Evolutionary conservation across 2,797 vertebrate genomes (phyloP), one percentile per base, ranked within the genome.

Genomic region (Anas georgica): DNA sequence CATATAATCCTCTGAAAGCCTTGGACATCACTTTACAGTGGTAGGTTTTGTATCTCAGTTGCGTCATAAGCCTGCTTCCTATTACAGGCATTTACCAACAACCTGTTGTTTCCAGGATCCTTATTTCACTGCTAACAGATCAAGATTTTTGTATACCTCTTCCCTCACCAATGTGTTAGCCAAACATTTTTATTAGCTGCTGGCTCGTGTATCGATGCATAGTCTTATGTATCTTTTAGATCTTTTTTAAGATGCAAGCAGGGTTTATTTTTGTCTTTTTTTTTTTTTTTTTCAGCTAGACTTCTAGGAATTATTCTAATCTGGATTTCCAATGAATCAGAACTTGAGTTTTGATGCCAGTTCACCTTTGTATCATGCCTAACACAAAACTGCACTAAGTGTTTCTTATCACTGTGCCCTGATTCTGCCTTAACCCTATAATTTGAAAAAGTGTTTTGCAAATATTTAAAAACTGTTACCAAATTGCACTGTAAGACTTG

Each of bases 331-430:
- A 59, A 0, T 54, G 70, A 46, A 41, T 73, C 69, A 76, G 56
- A 91, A 64, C 18, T 3, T 7, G 35, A 74, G 17, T 58, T 63
- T 39, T 7, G 72, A 76, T 95, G 86, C 91, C 76, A 72, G 76
- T 88, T 84, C 48, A 22, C 66, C 69, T 88, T 68, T 69, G 21
- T 73, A 41, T 74, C 80, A 48, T 21, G 73, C 76, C 81, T 82
- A 91, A 60, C 83, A 86, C 79, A 87, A 74, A 95, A 75, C 90
- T 92, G 89, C 93, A 95, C 93, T 66, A 91, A 89, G 86, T 92
- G 94, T 94, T 93, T 87, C 91, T 92, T 91, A 93, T 70, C 95
- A 89, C 93, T 95, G 95, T 97, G 97, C 94, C 95, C 97, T 87
- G 72, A 82, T 94, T 96, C 94, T 95, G 96, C 95, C 96, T 97